phyloP scores from a whole-genome alignment of 2,888 invertebrate species.

The Lycophotia porphyrea region DNA sequence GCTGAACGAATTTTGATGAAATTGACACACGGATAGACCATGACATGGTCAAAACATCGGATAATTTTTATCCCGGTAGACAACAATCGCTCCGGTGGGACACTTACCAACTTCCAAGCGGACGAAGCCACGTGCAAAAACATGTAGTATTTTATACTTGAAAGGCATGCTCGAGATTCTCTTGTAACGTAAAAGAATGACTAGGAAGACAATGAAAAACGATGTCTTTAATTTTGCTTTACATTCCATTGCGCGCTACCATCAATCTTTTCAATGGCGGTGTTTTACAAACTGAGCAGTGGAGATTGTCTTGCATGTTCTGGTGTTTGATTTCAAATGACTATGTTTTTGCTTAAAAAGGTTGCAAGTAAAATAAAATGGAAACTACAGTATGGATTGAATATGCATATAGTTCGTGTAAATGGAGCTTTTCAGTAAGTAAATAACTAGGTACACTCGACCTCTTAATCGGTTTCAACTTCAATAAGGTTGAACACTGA shows the following conservation, averaged over 20 bases:
- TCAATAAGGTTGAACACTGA: neutral
- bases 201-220: constrained; percentile 59
- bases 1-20: neutral
- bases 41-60: neutral
- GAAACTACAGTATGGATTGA: neutral
- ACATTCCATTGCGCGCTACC: constrained; percentile 58
- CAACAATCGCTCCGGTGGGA: neutral
- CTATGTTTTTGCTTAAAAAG: neutral
- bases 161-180: constrained; percentile 41
- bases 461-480: neutral
- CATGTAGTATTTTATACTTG: constrained; percentile 14
- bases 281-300: constrained; percentile 47
- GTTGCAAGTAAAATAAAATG: neutral
- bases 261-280: constrained; percentile 53
- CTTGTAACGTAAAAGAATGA: constrained; percentile 55
- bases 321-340: neutral
- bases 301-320: constrained; percentile 19
- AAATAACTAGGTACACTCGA: no score
- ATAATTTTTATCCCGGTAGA: neutral
- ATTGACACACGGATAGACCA: neutral
- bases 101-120: neutral
- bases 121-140: neutral
- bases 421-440: neutral
- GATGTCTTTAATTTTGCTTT: constrained; percentile 60
- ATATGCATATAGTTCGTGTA: neutral